Evolutionary conservation across 1,140 invertebrate genomes (phyloP).

Genomic region (Lethocerus indicus): DNA sequence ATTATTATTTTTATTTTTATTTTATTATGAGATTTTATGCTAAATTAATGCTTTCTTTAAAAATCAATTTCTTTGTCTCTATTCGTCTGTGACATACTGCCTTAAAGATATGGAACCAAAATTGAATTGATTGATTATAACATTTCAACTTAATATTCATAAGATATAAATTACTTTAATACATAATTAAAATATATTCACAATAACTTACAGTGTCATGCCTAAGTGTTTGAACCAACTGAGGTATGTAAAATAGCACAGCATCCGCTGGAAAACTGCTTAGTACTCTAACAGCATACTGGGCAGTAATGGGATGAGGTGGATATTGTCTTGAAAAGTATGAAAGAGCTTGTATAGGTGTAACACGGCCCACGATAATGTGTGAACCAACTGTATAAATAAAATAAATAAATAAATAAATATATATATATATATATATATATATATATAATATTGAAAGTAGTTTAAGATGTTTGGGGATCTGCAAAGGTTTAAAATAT

Average conservation of each 20-base stretch:
- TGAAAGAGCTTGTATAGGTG: constrained; percentile 80
- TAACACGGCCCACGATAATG: constrained; percentile 86
- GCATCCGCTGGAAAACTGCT: constrained; percentile 83
- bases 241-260: constrained; percentile 94
- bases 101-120: no score
- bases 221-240: constrained; percentile 89
- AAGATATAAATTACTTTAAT: neutral
- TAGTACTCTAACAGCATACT: constrained; percentile 85
- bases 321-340: constrained; percentile 93
- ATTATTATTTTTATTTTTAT: no score
- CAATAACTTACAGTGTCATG: constrained; percentile 66
- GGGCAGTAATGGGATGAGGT: constrained; percentile 90
- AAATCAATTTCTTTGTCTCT: no score
- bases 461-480: no score
- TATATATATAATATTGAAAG: no score
- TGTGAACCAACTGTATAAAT: constrained; percentile 60
- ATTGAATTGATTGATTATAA: neutral
- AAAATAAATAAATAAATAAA: no score
- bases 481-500: no score
- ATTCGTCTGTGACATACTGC: no score
- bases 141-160: neutral
- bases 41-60: no score
- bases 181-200: constrained; percentile 3
- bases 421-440: no score
- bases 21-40: no score